Evolutionary conservation across 2,888 invertebrate species (phyloP), one percentile per base, ranked within the genome.

Genomic region (Laothoe populi): DNA sequence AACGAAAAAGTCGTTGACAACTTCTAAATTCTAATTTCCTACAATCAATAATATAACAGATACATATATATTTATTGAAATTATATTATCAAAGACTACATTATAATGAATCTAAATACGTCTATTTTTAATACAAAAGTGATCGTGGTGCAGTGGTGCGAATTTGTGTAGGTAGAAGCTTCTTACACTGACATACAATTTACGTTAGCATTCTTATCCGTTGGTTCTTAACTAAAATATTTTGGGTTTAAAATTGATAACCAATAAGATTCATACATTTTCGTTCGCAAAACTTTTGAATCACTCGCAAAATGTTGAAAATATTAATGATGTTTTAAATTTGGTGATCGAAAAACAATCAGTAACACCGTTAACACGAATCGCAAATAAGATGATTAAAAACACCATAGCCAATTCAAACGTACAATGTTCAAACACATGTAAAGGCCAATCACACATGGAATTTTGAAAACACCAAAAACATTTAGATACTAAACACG

Each of bases 111-210:
- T 24, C 19, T 42, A 11, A 60, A 16, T 60, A 67, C 67, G 64
- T 68, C 61, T 68, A 73, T 49, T 46, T 57, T n/a, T 63, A 68
- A 67, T 45, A 66, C 62, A 66, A 69, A 66, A 61, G 66, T 70
- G 64, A 64, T 60, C 58, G 67, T 75, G 77, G 69, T 70, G 74
- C 74, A 67, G 81, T 82, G 83, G 84, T 88, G 89, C 87, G 87
- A 90, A 90, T 91, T 91, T 91, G 91, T 92, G 91, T 92, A 90
- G 87, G 91, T 90, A 86, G 89, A 90, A 90, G 89, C 86, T 79
- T 74, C 79, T 69, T 11, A 45, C 49, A 53, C 53, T 42, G 23
- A 49, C 31, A 40, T 38, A 60, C 35, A 48, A 46, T 23, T 60
- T 35, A 5, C 40, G 19, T 40, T 46, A 49, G 26, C 31, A 40